Percentiles rank a stretch among this genome's conserved stretches.
Evolutionary conservation across 2,888 invertebrate species (phyloP).

Genomic region (Rhodophaea formosa): DNA sequence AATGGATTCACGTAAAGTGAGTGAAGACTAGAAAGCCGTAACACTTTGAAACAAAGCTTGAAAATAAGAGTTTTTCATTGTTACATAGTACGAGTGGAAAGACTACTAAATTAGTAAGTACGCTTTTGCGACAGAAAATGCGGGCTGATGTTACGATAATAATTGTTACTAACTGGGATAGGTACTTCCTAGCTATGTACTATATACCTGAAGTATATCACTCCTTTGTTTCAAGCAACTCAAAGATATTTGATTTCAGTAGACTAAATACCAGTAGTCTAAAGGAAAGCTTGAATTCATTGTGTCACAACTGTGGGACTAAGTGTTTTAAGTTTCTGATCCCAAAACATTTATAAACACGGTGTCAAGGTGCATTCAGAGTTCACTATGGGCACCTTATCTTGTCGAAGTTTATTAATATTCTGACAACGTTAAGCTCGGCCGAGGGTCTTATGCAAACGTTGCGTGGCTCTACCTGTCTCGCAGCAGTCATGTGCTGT

Average conservation of each 20-base stretch:
- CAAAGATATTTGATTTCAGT: no score
- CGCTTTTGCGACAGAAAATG: neutral
- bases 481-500: constrained; percentile 22
- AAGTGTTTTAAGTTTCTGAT: no score
- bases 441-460: constrained; percentile 60
- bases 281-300: no score
- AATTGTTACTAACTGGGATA: neutral
- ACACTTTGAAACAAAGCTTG: neutral
- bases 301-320: no score
- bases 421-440: constrained; percentile 43
- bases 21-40: neutral
- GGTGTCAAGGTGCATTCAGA: neutral
- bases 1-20: neutral
- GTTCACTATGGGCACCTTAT: neutral
- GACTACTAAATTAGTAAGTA: neutral
- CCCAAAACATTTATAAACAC: neutral
- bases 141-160: neutral
- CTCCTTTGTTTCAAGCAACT: neutral
- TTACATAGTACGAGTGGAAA: neutral
- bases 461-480: constrained; percentile 40
- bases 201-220: neutral
- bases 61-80: neutral
- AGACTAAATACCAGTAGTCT: no score
- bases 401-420: constrained; percentile 40
- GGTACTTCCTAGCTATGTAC: neutral